Base-by-base conservation (phyloP, 2,888 invertebrate species). In the Caenorhabditis sp. region DNA sequence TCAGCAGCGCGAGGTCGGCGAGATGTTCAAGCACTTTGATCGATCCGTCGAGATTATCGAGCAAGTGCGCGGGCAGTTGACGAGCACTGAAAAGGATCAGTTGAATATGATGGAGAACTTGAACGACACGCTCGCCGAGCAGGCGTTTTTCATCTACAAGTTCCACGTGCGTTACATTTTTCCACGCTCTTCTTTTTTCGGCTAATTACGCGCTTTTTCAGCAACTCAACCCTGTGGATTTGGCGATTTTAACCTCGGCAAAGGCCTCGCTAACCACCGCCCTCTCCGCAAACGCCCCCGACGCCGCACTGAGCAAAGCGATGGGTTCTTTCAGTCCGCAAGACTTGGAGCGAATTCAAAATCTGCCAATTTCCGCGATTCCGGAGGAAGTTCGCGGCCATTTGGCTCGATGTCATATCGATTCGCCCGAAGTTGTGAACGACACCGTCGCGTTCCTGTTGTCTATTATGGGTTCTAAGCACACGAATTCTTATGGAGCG, bases 71-170 rank as follows among this genome's bases (percentile, higher is more conserved):
- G 15, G 24, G 2, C 59, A 68, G n/a, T 32, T 78, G 32, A 68
- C 71, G 5, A 46, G 22, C 24, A 72, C 72, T 0, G 80, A 81
- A 15, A 76, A 78, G 39, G 80, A 81, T 59, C 73, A 78, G n/a
- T 26, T 81, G 17, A 81, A 81, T 55, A 76, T 81, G 74, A 78
- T 78, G 76, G 62, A 76, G 32, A 81, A 81, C 37, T 53, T 81
- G 48, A 81, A 81, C 43, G 80, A 81, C 37, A 74, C 76, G 9
- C 20, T 74, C 0, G 78, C 80, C 0, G 73, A 78, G 39, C 65
- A 73, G 35, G 48, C 72, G 6, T 81, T 81, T 55, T 78, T 61
- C 20, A n/a, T 78, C 2, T 73, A 76, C 15, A 81, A 78, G 20
- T 73, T 78, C 39, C 63, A 66, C 61, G 78, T 75, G 35, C 70